Percentiles rank a stretch among this genome's conserved stretches.
Conservation (phyloP, 2,888 invertebrate genomes). For the Ypsolopha scabrella region DNA sequence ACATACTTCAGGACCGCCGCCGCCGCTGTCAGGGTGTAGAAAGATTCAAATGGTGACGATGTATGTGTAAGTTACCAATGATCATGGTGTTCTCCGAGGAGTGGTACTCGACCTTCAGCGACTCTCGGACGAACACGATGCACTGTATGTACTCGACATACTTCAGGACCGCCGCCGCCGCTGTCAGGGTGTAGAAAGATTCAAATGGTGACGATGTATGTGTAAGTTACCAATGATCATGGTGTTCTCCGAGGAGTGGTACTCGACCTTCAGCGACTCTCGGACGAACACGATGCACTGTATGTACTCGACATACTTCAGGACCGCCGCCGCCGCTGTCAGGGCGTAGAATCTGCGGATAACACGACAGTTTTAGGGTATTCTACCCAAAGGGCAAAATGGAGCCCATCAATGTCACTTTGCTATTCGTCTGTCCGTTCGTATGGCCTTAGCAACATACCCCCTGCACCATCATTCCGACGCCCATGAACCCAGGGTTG, state of each 20-base stretch:
- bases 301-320: conserved; percentile 86
- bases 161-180: conserved; percentile 86
- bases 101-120: conserved; percentile 85
- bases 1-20: no score
- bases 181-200: conserved; percentile 89
- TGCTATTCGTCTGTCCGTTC: no score
- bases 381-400: no score
- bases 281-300: conserved; percentile 81
- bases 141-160: conserved; percentile 86
- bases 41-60: no score
- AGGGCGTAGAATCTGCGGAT: conserved; percentile 83
- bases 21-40: no score
- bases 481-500: no score
- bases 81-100: conserved; percentile 84
- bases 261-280: conserved; percentile 83
- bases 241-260: conserved; percentile 83
- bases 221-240: conserved; percentile 80
- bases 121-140: conserved; percentile 78
- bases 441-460: no score
- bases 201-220: no score
- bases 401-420: no score
- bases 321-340: conserved; percentile 84
- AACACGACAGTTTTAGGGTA: no score
- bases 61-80: conserved; percentile 76
- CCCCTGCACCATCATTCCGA: no score